phyloP scores from a whole-genome alignment of 2,113 vertebrate species.

The Corythornis vintsioides region DNA sequence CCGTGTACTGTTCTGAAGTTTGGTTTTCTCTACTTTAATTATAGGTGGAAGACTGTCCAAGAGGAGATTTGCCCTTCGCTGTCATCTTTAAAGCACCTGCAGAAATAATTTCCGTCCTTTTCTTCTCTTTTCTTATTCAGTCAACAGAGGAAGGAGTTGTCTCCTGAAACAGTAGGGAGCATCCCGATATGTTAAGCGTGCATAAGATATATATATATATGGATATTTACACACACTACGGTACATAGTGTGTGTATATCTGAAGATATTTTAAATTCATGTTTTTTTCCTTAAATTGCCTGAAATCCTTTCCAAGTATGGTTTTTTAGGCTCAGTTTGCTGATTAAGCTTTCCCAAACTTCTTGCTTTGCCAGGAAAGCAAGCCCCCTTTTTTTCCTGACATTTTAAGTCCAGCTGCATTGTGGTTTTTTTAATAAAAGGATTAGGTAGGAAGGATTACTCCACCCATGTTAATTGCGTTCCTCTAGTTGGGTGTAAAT shows the following conservation, averaged over 20 bases:
- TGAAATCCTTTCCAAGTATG: neutral
- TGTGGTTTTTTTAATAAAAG: slow-evolving; percentile 47
- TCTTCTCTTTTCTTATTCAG: neutral
- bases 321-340: slow-evolving; percentile 5
- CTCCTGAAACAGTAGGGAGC: neutral
- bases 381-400: neutral
- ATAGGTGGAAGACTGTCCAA: neutral
- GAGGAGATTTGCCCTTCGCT: neutral
- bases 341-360: neutral
- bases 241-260: neutral
- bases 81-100: neutral
- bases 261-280: neutral
- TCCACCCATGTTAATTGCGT: slow-evolving; percentile 56
- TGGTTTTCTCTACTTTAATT: neutral
- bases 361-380: neutral
- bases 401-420: neutral
- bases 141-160: neutral
- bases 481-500: slow-evolving; percentile 29
- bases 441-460: slow-evolving; percentile 57
- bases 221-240: neutral
- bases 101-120: neutral
- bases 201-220: neutral
- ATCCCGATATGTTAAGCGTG: neutral
- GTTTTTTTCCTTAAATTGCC: neutral
- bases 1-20: neutral